Percentiles rank a stretch among this genome's conserved stretches.
These are phyloP conservation scores for Toxonevra muliebris DNA, from an alignment of 2,888 invertebrate genomes.

Conservation along the genomic window DNA sequence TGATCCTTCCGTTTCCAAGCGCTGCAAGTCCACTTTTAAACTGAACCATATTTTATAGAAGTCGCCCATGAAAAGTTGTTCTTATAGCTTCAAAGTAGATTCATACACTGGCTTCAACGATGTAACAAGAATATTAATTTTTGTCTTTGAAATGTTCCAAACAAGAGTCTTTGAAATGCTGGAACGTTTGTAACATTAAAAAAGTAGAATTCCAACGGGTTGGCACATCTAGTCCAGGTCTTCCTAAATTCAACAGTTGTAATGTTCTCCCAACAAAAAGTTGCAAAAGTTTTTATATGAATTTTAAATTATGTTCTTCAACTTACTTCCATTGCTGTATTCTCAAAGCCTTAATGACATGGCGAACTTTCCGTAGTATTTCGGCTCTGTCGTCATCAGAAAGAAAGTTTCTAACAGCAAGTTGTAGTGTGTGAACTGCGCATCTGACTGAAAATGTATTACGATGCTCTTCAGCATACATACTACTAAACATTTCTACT, in stretches of 20 bases:
- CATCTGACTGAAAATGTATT: conserved; percentile 18
- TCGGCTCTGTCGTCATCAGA: conserved; percentile 1
- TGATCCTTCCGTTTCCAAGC: conserved; percentile 5
- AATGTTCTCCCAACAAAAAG: conserved; percentile 9
- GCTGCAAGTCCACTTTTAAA: conserved; percentile 5
- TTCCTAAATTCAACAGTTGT: conserved; percentile 12
- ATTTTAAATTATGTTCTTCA: neutral
- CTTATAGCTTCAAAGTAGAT: neutral
- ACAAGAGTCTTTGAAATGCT: conserved; percentile 4
- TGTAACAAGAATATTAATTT: conserved; percentile 10
- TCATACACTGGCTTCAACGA: conserved; percentile 1
- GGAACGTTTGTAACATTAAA: conserved; percentile 3
- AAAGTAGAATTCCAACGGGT: neutral
- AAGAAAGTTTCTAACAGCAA: conserved; percentile 14
- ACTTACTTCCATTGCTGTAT: conserved; percentile 17
- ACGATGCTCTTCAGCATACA: conserved; percentile 2
- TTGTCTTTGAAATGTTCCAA: neutral
- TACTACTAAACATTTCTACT: no score
- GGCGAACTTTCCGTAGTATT: conserved; percentile 12
- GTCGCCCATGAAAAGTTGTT: conserved; percentile 6
- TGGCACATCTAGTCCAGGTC: no score
- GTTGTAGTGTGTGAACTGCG: conserved; percentile 14
- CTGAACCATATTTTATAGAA: conserved; percentile 7
- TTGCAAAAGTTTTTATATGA: neutral
- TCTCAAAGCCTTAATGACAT: conserved; percentile 12